These are phyloP conservation scores for Drosophila austrosaltans DNA, from an alignment of 2,888 invertebrate genomes.

Conservation along the genomic window DNA sequence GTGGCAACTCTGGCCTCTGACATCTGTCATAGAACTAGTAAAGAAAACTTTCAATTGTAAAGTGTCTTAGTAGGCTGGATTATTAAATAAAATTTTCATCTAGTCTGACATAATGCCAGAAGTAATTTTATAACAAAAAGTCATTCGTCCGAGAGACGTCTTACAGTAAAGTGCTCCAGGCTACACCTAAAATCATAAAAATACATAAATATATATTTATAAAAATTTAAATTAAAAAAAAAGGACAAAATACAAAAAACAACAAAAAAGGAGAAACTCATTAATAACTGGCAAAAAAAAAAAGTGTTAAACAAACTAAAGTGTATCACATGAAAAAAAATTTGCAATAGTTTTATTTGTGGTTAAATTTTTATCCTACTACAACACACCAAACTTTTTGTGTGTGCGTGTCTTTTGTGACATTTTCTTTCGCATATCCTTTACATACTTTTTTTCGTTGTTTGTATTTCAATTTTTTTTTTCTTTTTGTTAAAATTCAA, in stretches of 20 bases:
- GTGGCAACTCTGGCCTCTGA: neutral
- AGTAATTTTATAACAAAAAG: neutral
- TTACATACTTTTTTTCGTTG: neutral
- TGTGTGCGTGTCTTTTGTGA: conserved; percentile 17
- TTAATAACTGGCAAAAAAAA: neutral
- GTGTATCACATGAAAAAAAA: neutral
- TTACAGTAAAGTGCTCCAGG: conserved; percentile 48
- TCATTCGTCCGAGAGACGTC: conserved; percentile 53
- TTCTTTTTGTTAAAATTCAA: conserved; percentile 6
- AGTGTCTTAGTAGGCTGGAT: neutral
- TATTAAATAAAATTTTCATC: neutral
- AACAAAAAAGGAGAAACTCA: conserved; percentile 3
- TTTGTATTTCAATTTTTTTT: neutral
- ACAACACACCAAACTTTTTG: no score
- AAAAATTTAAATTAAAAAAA: conserved; percentile 30
- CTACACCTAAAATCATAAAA: conserved; percentile 21
- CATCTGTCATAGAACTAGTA: neutral
- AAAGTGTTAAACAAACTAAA: neutral
- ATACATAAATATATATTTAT: neutral
- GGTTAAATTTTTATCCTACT: no score
- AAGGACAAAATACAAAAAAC: conserved; percentile 20
- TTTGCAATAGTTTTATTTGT: conserved; percentile 3
- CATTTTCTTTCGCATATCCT: neutral
- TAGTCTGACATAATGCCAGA: conserved; percentile 7
- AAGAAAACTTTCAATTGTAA: no score